A percentile compares a stretch with the other conserved stretches of the same genome.
Conservation (phyloP, 2,888 invertebrate genomes). For the Conomelus anceps region DNA sequence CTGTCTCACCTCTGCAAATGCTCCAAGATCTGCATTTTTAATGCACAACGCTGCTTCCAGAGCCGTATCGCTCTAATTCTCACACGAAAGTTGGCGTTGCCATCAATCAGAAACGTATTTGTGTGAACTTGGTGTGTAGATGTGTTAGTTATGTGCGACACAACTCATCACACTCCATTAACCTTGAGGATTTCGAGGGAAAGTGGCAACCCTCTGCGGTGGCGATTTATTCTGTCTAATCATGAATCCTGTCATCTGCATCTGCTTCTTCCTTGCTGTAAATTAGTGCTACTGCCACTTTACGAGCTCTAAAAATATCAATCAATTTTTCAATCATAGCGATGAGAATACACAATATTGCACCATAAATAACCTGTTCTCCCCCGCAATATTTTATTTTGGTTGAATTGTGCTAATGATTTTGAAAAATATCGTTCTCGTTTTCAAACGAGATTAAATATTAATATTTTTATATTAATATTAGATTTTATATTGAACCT, state of each 20-base stretch:
- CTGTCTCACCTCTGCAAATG: neutral
- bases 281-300: neutral
- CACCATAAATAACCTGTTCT: neutral
- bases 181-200: neutral
- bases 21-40: neutral
- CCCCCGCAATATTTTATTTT: neutral
- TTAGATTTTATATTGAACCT: too few relatives aligned
- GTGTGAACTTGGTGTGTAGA: neutral
- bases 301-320: neutral
- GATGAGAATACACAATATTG: neutral
- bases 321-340: neutral
- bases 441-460: too few relatives aligned
- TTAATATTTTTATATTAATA: too few relatives aligned
- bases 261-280: neutral
- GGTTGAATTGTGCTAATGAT: neutral
- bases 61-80: neutral
- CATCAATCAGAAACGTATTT: neutral
- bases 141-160: neutral
- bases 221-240: conserved; percentile 8
- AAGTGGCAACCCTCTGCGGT: neutral
- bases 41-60: neutral
- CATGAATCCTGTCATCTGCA: conserved; percentile 2
- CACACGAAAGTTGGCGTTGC: neutral
- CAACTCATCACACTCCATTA: conserved; percentile 10
- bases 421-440: neutral